These are phyloP conservation scores for Pipa parva DNA, from an alignment of 2,113 vertebrate genomes.

Conservation along the genomic window DNA sequence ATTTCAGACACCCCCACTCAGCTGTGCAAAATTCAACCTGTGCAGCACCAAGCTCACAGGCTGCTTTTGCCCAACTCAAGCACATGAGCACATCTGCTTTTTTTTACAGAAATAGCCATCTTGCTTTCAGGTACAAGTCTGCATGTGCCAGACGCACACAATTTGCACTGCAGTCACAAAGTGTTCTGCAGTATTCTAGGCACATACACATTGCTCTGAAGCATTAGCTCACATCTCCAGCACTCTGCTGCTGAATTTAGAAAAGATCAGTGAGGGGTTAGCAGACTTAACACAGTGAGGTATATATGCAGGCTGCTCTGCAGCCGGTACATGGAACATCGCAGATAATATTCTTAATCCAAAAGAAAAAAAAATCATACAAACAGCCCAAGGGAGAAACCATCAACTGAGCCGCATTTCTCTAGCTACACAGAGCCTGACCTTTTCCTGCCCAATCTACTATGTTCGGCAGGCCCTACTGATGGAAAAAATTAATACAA, in stretches of 20 bases:
- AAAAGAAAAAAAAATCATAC: slow-evolving; percentile 34
- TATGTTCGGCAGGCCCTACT: slow-evolving; percentile 40
- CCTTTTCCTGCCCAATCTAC: slow-evolving; percentile 63
- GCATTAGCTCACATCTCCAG: slow-evolving; percentile 1
- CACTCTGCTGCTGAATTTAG: slow-evolving; percentile 15
- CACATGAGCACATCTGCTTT: no score
- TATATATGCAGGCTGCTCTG: slow-evolving; percentile 15
- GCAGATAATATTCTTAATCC: slow-evolving; percentile 43
- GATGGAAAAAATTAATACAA: slow-evolving; percentile 69
- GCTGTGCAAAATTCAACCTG: no score
- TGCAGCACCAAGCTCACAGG: no score
- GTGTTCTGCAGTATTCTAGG: neutral
- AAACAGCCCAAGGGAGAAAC: slow-evolving; percentile 49
- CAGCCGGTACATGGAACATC: slow-evolving; percentile 22
- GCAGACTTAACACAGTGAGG: slow-evolving; percentile 25
- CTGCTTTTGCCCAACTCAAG: no score
- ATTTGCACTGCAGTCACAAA: neutral
- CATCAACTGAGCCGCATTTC: slow-evolving; percentile 50
- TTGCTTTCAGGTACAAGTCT: no score
- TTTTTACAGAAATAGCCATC: no score
- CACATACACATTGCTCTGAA: neutral
- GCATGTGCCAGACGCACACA: neutral
- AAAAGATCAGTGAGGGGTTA: slow-evolving; percentile 35
- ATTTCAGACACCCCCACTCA: no score
- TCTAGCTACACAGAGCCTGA: slow-evolving; percentile 58